These are phyloP conservation scores for Diaprepes abbreviatus DNA, from an alignment of 2,888 invertebrate genomes.

Conservation along the genomic window DNA sequence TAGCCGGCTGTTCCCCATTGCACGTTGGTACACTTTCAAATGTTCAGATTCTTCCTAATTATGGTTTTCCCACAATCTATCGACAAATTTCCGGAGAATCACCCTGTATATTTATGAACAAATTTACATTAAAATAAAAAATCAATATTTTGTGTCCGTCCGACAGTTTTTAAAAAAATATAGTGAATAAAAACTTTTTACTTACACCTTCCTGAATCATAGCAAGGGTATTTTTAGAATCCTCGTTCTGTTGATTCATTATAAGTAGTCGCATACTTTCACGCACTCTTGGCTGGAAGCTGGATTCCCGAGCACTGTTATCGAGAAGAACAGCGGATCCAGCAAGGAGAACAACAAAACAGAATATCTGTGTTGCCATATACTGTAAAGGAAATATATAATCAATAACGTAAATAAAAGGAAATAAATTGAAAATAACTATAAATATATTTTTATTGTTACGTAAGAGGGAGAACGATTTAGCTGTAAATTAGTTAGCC, in stretches of 20 bases:
- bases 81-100: too few species aligned
- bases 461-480: too few species aligned
- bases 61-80: too few species aligned
- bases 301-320: conserved; percentile 85
- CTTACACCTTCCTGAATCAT: conserved; percentile 89
- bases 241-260: conserved; percentile 81
- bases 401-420: not conserved
- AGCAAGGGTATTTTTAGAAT: conserved; percentile 77
- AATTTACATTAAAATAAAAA: too few species aligned
- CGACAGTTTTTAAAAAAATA: too few species aligned
- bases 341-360: conserved; percentile 79
- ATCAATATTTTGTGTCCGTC: too few species aligned
- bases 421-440: not conserved
- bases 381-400: conserved; percentile 72
- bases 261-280: conserved; percentile 81
- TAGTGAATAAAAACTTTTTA: conserved; percentile 51
- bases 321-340: conserved; percentile 85
- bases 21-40: too few species aligned
- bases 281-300: conserved; percentile 82
- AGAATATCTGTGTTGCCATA: conserved; percentile 78
- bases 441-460: too few species aligned
- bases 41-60: too few species aligned
- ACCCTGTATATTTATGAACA: too few species aligned
- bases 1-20: too few species aligned
- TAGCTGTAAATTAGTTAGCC: too few species aligned